Base-by-base conservation (phyloP, 64 coral and sea anemone species). In the Montipora cactus region DNA sequence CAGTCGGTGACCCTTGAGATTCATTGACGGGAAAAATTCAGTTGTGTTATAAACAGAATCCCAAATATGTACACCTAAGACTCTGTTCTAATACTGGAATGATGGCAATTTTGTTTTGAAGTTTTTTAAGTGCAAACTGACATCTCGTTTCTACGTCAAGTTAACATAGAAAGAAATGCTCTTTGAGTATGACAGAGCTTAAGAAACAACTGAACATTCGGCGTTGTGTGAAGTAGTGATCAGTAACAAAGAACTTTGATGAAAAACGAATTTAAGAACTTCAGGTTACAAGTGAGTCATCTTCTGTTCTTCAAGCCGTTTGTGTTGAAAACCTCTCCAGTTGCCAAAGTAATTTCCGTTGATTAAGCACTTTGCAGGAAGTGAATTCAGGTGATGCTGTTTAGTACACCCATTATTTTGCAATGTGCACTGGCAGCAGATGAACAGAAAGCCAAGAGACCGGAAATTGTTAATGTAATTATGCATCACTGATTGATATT, bases 191-290 rank as follows among this genome's bases (percentile, higher is more conserved):
- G 15, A 7, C 18, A 72, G 14, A 5, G 49, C 71, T 71, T 4
- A 19, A n/a, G 10, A 50, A 7, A 71, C 67, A 78, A 86, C 48
- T 21, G 7, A 86, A 86, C 66, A 86, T 46, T 86, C 9, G 5
- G 45, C 15, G 66, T 86, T 72, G 66, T 86, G 82, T 71, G 82
- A 47, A 71, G 44, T 66, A 47, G 37, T 15, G 81, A 82, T 64
- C 80, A 62, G 15, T 22, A 21, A 86, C 47, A 86, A 71, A 70
- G 64, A 21, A 86, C 8, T 19, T 11, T 11, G 6, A 11, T 57
- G 53, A 57, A 57, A 57, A 57, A 57, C 11, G 53, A 57, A 57
- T 57, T 57, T 57, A 57, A 57, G 53, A 57, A 57, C 37, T 18
- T 11, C 44, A 64, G 14, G 66, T 23, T 9, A 14, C 44, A 6